These are phyloP conservation scores for Epizoanthus scotinus DNA, from an alignment of 92 coral and sea anemone species.

Conservation along the genomic window DNA sequence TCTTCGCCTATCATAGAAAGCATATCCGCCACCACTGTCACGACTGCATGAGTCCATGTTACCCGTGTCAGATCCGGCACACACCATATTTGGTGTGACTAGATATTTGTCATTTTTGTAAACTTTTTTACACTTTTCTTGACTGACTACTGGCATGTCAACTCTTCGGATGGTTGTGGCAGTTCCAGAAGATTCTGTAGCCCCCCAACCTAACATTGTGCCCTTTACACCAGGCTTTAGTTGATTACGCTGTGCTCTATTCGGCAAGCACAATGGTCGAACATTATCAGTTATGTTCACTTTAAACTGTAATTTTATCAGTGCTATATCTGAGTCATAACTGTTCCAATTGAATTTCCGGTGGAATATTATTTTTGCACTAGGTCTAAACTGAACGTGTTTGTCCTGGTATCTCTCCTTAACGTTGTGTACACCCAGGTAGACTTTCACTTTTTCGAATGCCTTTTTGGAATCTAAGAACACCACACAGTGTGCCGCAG, in stretches of 20 bases:
- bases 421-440: conserved; percentile 80
- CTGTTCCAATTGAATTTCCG: conserved; percentile 79
- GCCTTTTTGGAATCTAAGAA: conserved; percentile 35
- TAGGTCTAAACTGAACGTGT: conserved; percentile 79
- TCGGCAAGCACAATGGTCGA: conserved; percentile 92
- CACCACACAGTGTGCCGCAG: conserved; percentile 95
- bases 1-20: conserved; percentile 64
- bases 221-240: conserved; percentile 73
- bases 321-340: conserved; percentile 87
- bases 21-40: conserved; percentile 97
- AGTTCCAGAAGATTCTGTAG: conserved; percentile 51
- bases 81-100: conserved; percentile 94
- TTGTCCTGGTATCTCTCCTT: conserved; percentile 50
- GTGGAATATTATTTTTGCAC: conserved; percentile 64
- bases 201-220: conserved; percentile 93
- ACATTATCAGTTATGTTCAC: conserved; percentile 85
- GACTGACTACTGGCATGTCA: conserved; percentile 76
- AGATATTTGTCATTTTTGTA: conserved; percentile 72
- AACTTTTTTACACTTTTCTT: conserved; percentile 59
- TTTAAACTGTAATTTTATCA: conserved; percentile 73
- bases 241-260: conserved; percentile 68
- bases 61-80: conserved; percentile 75
- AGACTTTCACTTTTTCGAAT: conserved; percentile 61
- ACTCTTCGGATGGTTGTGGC: conserved; percentile 70
- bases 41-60: conserved; percentile 75